phyloP scores from a whole-genome alignment of 1,140 invertebrate genomes.

The Cydia amplana region DNA sequence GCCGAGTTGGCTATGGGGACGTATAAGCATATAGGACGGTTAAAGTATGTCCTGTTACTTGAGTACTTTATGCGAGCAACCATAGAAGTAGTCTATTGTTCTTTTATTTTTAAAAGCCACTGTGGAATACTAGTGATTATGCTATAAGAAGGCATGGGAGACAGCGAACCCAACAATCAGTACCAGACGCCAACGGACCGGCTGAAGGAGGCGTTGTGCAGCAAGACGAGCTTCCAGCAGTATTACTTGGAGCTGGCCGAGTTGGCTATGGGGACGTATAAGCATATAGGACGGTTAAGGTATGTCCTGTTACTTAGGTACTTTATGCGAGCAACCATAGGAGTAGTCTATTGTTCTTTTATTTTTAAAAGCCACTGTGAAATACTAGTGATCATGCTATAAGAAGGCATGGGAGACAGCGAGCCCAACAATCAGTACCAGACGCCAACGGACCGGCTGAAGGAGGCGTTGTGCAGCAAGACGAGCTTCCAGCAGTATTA shows the following conservation, averaged over 20 bases:
- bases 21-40: conserved; percentile 95
- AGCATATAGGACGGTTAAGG: conserved; percentile 91
- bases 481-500: conserved; percentile 94
- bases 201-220: conserved; percentile 94
- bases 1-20: conserved; percentile 97
- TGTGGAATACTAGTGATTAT: no score
- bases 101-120: no score
- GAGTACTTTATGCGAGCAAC: no score
- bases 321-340: no score
- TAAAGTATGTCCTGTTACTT: no score
- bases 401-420: conserved; percentile 91
- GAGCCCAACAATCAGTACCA: conserved; percentile 71
- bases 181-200: conserved; percentile 88
- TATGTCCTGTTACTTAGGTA: conserved; percentile 38
- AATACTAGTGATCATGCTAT: conserved; percentile 91
- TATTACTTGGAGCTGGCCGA: conserved; percentile 96
- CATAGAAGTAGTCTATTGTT: no score
- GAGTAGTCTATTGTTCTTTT: no score
- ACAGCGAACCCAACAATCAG: conserved; percentile 77
- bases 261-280: conserved; percentile 97
- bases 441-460: conserved; percentile 91
- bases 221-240: conserved; percentile 92
- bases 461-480: conserved; percentile 94
- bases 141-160: conserved; percentile 94
- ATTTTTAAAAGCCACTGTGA: no score